phyloP scores from a whole-genome alignment of 2,113 vertebrate genomes.

The Paramisgurnus dabryanus region DNA sequence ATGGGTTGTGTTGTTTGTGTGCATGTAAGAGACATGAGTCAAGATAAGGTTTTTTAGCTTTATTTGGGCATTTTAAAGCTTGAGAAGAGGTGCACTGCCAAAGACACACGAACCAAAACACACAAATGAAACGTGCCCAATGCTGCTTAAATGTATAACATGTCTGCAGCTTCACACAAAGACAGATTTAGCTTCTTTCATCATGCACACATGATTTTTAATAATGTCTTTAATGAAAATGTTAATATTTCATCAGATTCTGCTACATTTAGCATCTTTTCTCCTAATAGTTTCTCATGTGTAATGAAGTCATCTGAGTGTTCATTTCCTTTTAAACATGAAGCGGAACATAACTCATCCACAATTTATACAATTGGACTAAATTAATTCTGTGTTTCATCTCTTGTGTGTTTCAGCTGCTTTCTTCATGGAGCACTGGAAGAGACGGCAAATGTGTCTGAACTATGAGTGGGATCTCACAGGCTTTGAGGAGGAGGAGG shows the following conservation, averaged over 20 bases:
- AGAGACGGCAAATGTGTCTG: slow-evolving; percentile 95
- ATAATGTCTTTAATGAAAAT: slow-evolving; percentile 49
- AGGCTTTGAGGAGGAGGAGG: slow-evolving; percentile 97
- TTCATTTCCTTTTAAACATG: neutral
- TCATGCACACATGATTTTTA: slow-evolving; percentile 12
- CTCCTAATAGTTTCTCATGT: slow-evolving; percentile 34
- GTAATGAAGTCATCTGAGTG: slow-evolving; percentile 6
- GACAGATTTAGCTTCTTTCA: slow-evolving; percentile 38
- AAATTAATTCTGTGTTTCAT: neutral
- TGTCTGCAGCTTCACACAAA: slow-evolving; percentile 1
- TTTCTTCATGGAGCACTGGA: slow-evolving; percentile 99
- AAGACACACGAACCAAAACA: too few relatives aligned
- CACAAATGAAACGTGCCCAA: too few relatives aligned
- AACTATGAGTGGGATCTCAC: slow-evolving; percentile 98
- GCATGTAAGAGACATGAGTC: too few relatives aligned
- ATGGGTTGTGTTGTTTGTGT: too few relatives aligned
- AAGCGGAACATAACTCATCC: neutral
- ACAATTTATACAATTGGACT: neutral
- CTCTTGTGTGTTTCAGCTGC: slow-evolving; percentile 77
- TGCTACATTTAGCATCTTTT: slow-evolving; percentile 51
- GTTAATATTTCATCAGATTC: slow-evolving; percentile 56
- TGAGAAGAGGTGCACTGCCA: too few relatives aligned
- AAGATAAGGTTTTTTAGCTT: too few relatives aligned
- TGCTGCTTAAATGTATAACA: neutral
- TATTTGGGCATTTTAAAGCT: too few relatives aligned